Evolutionary conservation across 2,888 invertebrate genomes (phyloP).

Genomic region (Cryptus viduatorius): DNA sequence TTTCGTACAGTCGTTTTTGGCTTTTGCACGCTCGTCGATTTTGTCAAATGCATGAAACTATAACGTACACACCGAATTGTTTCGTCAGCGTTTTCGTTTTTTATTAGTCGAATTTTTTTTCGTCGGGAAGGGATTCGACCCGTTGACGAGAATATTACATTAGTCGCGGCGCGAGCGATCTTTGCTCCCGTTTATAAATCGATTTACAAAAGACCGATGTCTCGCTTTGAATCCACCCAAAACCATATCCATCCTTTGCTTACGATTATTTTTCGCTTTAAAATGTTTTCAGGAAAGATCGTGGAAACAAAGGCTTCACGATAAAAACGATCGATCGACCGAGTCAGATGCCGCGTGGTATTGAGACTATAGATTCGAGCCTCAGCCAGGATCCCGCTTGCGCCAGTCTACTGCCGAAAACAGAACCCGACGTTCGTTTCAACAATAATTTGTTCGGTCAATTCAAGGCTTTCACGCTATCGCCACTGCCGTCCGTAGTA

Average conservation of each 20-base stretch:
- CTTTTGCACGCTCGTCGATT: constrained; percentile 32
- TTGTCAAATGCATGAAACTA: constrained; percentile 53
- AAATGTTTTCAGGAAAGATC: constrained; percentile 60
- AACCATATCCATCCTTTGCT: constrained; percentile 71
- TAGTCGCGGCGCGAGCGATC: constrained; percentile 26
- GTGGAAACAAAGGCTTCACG: constrained; percentile 77
- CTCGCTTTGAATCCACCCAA: constrained; percentile 24
- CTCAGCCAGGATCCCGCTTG: constrained; percentile 83
- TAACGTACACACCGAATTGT: background rate
- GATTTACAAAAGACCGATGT: constrained; percentile 10
- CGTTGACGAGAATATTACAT: background rate
- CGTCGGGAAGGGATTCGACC: background rate
- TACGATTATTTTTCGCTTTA: constrained; percentile 72
- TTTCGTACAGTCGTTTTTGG: constrained; percentile 10
- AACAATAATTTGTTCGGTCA: constrained; percentile 92
- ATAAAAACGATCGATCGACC: constrained; percentile 83
- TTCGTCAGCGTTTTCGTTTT: background rate
- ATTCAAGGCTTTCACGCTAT: constrained; percentile 94
- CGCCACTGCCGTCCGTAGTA: constrained; percentile 88
- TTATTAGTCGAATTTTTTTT: constrained; percentile 6
- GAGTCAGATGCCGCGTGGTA: constrained; percentile 78
- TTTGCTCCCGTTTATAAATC: background rate
- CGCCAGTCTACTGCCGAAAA: constrained; percentile 82
- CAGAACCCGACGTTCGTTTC: constrained; percentile 84
- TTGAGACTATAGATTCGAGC: constrained; percentile 83